A percentile compares a stretch with the other conserved stretches of the same genome.
phyloP scores from a whole-genome alignment of 2,797 vertebrate species.

The Semotilus atromaculatus region DNA sequence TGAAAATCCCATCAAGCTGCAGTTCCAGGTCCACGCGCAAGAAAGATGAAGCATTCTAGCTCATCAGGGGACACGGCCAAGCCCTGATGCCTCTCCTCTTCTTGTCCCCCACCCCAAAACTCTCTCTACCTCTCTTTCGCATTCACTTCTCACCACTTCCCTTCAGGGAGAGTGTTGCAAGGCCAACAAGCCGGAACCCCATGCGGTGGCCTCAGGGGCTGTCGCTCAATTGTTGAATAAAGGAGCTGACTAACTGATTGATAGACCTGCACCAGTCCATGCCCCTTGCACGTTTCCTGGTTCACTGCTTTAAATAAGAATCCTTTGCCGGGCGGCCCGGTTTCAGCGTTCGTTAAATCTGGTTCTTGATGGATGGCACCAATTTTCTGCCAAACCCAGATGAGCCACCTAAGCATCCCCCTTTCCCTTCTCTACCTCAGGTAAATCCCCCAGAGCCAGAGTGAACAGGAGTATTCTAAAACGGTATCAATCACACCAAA shows the following conservation, averaged over 20 bases:
- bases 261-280: constrained; percentile 82
- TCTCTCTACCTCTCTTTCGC: constrained; percentile 55
- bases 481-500: constrained; percentile 79
- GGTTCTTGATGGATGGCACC: constrained; percentile 82
- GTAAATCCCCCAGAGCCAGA: constrained; percentile 71
- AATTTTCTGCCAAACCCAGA: constrained; percentile 83
- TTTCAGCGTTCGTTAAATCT: constrained; percentile 80
- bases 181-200: constrained; percentile 81
- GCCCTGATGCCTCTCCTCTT: constrained; percentile 66
- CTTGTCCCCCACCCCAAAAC: constrained; percentile 59
- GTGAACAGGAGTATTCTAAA: constrained; percentile 78
- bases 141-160: constrained; percentile 45
- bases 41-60: constrained; percentile 80
- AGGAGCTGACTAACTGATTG: constrained; percentile 88
- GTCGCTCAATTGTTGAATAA: constrained; percentile 90
- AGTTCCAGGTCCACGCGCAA: constrained; percentile 79
- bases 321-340: constrained; percentile 74
- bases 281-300: constrained; percentile 74
- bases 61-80: constrained; percentile 76
- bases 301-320: constrained; percentile 78
- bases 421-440: constrained; percentile 68
- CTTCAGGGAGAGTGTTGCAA: constrained; percentile 68
- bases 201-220: constrained; percentile 81
- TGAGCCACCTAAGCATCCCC: constrained; percentile 77
- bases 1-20: constrained; percentile 83